These are phyloP conservation scores for Ploceus nigricollis DNA, from an alignment of 2,113 vertebrate genomes.

Conservation along the genomic window DNA sequence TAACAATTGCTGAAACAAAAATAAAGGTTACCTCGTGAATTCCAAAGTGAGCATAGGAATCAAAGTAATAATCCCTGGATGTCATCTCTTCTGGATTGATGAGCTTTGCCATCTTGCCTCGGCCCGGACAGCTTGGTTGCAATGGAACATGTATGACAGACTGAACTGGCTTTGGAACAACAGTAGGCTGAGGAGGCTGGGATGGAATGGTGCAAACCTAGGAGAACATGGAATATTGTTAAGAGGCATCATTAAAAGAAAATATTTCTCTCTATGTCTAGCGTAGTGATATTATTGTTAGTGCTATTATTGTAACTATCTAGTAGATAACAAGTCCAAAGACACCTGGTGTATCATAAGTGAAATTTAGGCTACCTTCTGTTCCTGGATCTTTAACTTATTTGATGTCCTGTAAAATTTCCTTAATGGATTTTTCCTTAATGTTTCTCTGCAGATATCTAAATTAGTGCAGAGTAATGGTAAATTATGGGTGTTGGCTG, in stretches of 20 bases:
- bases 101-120: slow-evolving; percentile 92
- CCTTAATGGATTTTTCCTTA: background rate
- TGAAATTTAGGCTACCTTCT: background rate
- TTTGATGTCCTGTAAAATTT: background rate
- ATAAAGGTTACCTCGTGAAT: slow-evolving; percentile 89
- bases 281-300: background rate
- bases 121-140: slow-evolving; percentile 85
- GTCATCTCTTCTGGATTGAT: slow-evolving; percentile 97
- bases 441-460: background rate
- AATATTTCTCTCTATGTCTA: background rate
- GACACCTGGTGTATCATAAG: background rate
- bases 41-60: slow-evolving; percentile 97
- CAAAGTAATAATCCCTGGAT: slow-evolving; percentile 96
- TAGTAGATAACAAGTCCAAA: background rate
- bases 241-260: background rate
- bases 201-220: slow-evolving; percentile 78
- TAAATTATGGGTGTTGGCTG: background rate
- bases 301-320: background rate
- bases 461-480: background rate
- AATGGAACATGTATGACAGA: slow-evolving; percentile 80
- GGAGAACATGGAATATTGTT: background rate
- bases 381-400: background rate
- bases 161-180: slow-evolving; percentile 84
- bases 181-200: slow-evolving; percentile 82
- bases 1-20: background rate